These are phyloP conservation scores for Drosophila melanogaster DNA, from an alignment of 1,140 invertebrate genomes.

Conservation along the genomic window Release_6_plus_ISO1_MT NT_033779.5:4985001-4985500, in stretches of 20 bases:
- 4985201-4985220: conserved; percentile 64
- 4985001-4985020: conserved; percentile 88
- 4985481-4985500: conserved; percentile 15
- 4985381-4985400: conserved; percentile 89
- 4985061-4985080: conserved; percentile 88
- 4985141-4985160: conserved; percentile 62
- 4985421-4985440: conserved; percentile 86
- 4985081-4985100: conserved; percentile 86
- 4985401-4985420: conserved; percentile 91
- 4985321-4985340: conserved; percentile 95
- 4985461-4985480: conserved; percentile 34
- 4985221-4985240: conserved; percentile 29
- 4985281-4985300: conserved; percentile 86
- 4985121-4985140: conserved; percentile 81
- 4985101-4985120: conserved; percentile 86
- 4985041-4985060: conserved; percentile 88
- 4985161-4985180: conserved; percentile 50
- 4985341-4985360: conserved; percentile 94
- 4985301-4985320: conserved; percentile 90
- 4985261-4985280: conserved; percentile 73
- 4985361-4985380: conserved; percentile 95
- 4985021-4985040: conserved; percentile 89
- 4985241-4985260: conserved; percentile 50
- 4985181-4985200: conserved; percentile 58
- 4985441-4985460: neutral